phyloP scores from a whole-genome alignment of 1,140 invertebrate genomes.

The Trichoplusia ni region DNA sequence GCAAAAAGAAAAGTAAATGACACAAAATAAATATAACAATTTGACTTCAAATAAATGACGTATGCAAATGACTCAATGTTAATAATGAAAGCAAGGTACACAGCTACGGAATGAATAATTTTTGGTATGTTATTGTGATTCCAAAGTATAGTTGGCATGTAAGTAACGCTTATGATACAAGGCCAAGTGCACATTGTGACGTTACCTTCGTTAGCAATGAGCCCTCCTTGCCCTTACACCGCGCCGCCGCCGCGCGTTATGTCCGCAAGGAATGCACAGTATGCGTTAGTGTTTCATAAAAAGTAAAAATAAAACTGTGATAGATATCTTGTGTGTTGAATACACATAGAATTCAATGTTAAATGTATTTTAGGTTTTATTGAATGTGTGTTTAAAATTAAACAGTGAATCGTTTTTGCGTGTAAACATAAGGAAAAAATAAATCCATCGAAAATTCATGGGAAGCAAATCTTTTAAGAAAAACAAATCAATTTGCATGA shows the following conservation, averaged over 20 bases:
- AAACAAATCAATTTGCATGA: background rate
- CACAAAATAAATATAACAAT: background rate
- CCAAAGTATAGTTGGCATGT: too few relatives aligned
- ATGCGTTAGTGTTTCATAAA: conserved; percentile 54
- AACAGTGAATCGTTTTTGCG: background rate
- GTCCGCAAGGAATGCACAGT: conserved; percentile 56
- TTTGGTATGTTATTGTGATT: too few relatives aligned
- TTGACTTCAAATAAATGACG: too few relatives aligned
- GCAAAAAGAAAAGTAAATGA: background rate
- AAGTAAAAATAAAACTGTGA: conserved; percentile 29
- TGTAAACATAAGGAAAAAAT: background rate
- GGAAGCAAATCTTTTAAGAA: too few relatives aligned
- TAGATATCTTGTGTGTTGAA: background rate
- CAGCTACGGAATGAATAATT: too few relatives aligned
- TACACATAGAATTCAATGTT: conserved; percentile 3
- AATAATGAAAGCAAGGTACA: too few relatives aligned
- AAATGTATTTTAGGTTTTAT: background rate
- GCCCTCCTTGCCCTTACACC: conserved; percentile 69
- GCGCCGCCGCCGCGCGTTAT: conserved; percentile 50
- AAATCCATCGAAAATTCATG: too few relatives aligned
- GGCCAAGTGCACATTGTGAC: conserved; percentile 15
- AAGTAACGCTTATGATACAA: background rate
- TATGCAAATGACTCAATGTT: too few relatives aligned
- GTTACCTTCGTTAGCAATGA: conserved; percentile 78
- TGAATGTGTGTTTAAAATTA: too few relatives aligned